These are phyloP conservation scores for Steinernema hermaphroditum DNA, from an alignment of 2,888 invertebrate species.

Conservation along the genomic window DNA sequence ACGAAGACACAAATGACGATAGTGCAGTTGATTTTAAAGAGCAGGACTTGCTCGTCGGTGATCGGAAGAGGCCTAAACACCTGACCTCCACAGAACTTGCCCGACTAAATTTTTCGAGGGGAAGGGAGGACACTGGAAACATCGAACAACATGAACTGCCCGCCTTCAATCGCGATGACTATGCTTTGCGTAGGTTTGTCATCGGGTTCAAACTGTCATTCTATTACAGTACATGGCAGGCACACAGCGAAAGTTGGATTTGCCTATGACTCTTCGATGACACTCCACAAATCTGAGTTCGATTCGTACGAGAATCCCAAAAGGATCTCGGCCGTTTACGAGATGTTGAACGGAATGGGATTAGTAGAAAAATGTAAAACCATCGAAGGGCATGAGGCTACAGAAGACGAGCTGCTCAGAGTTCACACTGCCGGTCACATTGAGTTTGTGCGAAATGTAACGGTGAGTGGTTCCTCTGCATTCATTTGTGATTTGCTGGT, in stretches of 20 bases:
- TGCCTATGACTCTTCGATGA: not conserved
- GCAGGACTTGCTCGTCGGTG: not conserved
- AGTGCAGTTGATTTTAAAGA: not conserved
- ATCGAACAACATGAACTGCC: not conserved
- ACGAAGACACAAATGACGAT: not conserved
- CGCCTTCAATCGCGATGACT: not conserved
- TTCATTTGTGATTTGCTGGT: not conserved
- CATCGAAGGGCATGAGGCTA: not conserved
- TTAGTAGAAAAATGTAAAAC: not conserved
- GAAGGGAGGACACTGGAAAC: not conserved
- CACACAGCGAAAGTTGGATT: not conserved
- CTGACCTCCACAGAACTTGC: not conserved
- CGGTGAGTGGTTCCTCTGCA: not conserved
- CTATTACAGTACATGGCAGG: not conserved
- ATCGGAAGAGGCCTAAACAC: not conserved
- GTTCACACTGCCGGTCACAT: not conserved
- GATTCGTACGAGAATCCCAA: constrained; percentile 1
- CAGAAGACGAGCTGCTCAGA: not conserved
- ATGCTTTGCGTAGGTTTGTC: not conserved
- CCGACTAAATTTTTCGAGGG: not conserved
- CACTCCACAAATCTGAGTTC: not conserved
- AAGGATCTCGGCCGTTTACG: not conserved
- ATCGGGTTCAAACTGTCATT: not conserved
- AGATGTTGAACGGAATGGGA: not conserved
- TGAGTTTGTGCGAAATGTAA: not conserved